These are phyloP conservation scores for Desmodus rotundus DNA, from an alignment of 2,113 vertebrate species.

Conservation along the genomic window DNA sequence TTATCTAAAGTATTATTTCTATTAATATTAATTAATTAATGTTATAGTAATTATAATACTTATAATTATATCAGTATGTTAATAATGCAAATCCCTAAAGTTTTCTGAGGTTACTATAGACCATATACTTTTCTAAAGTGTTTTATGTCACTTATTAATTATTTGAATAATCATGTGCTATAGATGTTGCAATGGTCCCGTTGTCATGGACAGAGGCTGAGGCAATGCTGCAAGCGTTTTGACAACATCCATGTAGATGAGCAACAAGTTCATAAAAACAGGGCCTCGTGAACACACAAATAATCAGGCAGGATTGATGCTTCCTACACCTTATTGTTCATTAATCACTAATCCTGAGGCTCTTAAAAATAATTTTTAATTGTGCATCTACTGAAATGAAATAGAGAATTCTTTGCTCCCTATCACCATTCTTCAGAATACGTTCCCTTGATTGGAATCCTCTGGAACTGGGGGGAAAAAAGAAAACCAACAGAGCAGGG, in stretches of 20 bases:
- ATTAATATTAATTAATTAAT: not conserved
- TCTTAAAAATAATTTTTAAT: not conserved
- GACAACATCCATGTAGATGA: not conserved
- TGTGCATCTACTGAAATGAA: not conserved
- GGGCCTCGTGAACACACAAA: not conserved
- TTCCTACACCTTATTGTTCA: not conserved
- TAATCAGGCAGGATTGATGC: not conserved
- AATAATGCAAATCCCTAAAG: not conserved
- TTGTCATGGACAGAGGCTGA: not conserved
- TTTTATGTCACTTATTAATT: not conserved
- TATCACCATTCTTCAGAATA: not conserved
- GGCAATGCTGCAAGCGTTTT: not conserved
- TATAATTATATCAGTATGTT: not conserved
- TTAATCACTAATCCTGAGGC: not conserved
- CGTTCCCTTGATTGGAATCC: not conserved
- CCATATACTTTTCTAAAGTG: not conserved
- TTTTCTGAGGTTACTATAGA: not conserved
- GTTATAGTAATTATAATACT: too few relatives aligned
- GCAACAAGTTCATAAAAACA: not conserved
- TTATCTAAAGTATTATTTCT: not conserved
- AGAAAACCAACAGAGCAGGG: too few relatives aligned
- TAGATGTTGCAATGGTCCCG: accelerated
- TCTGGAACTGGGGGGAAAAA: not conserved
- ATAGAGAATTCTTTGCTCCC: not conserved
- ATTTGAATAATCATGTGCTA: not conserved